Evolutionary conservation across 2,888 invertebrate species (phyloP).

Genomic region (Agonopterix subpropinquella): DNA sequence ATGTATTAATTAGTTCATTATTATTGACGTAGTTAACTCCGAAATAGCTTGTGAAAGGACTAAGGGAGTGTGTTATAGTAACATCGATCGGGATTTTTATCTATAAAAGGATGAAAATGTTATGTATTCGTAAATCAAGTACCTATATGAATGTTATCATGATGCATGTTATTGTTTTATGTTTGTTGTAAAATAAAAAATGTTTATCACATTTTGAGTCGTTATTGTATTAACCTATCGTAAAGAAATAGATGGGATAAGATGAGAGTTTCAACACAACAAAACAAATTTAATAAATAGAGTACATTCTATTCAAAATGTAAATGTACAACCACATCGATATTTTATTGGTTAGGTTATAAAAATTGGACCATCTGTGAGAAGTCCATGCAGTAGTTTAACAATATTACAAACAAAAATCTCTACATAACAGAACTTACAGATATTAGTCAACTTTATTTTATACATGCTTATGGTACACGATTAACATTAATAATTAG

Average conservation of each 20-base stretch:
- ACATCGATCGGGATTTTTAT: no score
- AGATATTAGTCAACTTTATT: conserved; percentile 74
- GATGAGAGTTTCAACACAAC: conserved; percentile 54
- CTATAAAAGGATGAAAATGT: background rate
- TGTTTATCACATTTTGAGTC: background rate
- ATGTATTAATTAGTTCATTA: no score
- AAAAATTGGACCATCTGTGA: conserved; percentile 73
- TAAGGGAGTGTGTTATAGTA: no score
- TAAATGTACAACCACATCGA: conserved; percentile 76
- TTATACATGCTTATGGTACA: conserved; percentile 72
- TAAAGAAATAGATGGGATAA: conserved; percentile 42
- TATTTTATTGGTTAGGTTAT: conserved; percentile 76
- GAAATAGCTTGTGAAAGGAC: no score
- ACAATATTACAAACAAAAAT: conserved; percentile 76
- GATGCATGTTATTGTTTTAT: conserved; percentile 4
- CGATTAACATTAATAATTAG: conserved; percentile 70
- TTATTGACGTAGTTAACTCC: no score
- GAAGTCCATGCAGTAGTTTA: conserved; percentile 69
- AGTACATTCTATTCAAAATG: conserved; percentile 73
- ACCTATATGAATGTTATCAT: background rate
- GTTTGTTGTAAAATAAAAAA: conserved; percentile 8
- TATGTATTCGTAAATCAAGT: background rate
- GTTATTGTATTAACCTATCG: no score
- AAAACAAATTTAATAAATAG: conserved; percentile 71
- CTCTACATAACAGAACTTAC: conserved; percentile 76